Conservation (phyloP, 2,888 invertebrate genomes). For the Periphyllus acericola region DNA sequence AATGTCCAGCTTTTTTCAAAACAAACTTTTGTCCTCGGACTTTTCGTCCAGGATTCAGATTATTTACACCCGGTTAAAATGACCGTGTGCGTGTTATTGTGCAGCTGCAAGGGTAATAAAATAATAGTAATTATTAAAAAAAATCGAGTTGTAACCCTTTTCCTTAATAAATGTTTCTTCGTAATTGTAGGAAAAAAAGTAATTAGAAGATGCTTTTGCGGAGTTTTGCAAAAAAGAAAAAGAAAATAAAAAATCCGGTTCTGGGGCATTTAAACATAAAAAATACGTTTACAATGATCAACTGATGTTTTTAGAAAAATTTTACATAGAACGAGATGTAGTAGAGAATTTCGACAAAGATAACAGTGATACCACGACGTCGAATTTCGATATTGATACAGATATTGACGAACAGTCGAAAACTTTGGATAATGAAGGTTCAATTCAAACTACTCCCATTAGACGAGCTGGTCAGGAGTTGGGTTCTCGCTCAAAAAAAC, state of each 20-base stretch:
- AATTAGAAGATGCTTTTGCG: conserved; percentile 56
- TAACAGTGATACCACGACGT: background rate
- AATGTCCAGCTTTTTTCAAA: too few species aligned
- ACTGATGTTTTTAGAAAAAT: conserved; percentile 56
- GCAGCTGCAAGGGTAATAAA: too few species aligned
- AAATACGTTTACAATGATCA: conserved; percentile 62
- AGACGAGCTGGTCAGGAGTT: conserved; percentile 19
- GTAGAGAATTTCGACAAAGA: conserved; percentile 22
- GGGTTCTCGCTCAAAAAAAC: conserved; percentile 35
- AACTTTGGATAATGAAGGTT: conserved; percentile 8
- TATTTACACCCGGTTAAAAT: too few species aligned
- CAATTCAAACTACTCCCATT: background rate
- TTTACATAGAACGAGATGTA: background rate
- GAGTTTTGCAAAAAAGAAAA: conserved; percentile 18
- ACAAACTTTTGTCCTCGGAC: too few species aligned
- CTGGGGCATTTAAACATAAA: conserved; percentile 49
- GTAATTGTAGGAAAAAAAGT: conserved; percentile 52
- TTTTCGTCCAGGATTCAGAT: too few species aligned
- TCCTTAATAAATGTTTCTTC: background rate
- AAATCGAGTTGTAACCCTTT: too few species aligned
- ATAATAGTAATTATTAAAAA: too few species aligned
- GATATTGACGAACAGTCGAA: conserved; percentile 25
- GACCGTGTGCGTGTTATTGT: too few species aligned
- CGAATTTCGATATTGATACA: conserved; percentile 1
- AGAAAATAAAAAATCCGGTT: conserved; percentile 49